Conservation (phyloP, 2,113 vertebrate genomes). For the Grallaria varia region DNA sequence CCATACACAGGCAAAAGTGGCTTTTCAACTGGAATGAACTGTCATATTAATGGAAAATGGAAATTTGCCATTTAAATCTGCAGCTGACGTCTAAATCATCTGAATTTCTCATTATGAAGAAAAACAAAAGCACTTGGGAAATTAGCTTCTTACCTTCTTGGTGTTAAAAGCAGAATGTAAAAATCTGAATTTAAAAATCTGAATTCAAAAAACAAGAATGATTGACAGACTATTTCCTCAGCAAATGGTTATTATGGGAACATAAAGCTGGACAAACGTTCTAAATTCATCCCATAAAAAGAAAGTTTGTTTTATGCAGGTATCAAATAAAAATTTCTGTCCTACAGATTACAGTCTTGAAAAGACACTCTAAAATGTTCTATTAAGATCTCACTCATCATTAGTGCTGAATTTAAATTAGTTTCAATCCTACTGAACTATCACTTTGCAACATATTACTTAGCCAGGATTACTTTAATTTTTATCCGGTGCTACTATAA, state of each 20-base stretch:
- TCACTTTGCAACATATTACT: conserved; percentile 57
- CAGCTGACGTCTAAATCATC: background rate
- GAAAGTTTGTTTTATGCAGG: background rate
- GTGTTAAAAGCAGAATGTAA: conserved; percentile 13
- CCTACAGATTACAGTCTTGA: background rate
- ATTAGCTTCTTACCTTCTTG: conserved; percentile 41
- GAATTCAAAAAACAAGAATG: conserved; percentile 4
- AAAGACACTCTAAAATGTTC: conserved; percentile 34
- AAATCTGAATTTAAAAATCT: conserved; percentile 7
- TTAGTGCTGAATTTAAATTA: conserved; percentile 66
- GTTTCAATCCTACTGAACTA: conserved; percentile 62
- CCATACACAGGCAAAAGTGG: background rate
- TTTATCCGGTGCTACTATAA: conserved; percentile 62
- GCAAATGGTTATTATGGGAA: background rate
- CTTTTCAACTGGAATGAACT: background rate
- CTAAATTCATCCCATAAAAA: background rate
- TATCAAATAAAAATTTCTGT: background rate
- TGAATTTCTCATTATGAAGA: conserved; percentile 14
- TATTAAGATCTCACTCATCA: conserved; percentile 32
- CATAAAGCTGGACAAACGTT: background rate
- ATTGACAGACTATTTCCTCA: background rate
- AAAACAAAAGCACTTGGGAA: conserved; percentile 43
- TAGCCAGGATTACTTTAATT: conserved; percentile 67
- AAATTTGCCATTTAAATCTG: conserved; percentile 1
- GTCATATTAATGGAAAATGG: background rate